Evolutionary conservation across 1,140 invertebrate genomes (phyloP), one percentile per base, ranked within the genome.

Genomic region (Cotesia vestalis): DNA sequence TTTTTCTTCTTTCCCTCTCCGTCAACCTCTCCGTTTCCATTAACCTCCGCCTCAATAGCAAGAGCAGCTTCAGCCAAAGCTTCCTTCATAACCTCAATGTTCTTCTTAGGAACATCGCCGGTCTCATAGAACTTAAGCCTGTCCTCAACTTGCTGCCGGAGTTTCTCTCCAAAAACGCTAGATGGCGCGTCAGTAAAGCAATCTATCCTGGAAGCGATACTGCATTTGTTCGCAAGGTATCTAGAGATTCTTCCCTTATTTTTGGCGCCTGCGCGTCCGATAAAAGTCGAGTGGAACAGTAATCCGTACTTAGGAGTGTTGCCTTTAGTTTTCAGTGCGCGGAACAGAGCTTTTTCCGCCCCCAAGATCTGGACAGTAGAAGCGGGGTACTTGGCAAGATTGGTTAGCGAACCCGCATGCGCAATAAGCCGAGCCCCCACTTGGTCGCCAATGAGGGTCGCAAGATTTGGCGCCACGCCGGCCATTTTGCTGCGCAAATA

Each of bases 261-360:
- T 85, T 96, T 96, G 0, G 92, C 84, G 0, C 91, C 94, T 34
- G 98, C 98, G 69, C 95, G 90, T 11, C 97, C 97, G 83, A 99
- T 99, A 83, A 98, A 99, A 2, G 94, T 95, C 0, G 98, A 98
- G 87, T 99, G 97, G 85, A 96, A 99, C 4, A 99, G 90, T 0
- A 99, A 88, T 61, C 98, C 98, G 86, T 99, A 99, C 85, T 99
- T 99, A 0, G 98, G 98, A 3, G 98, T 99, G 81, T 99, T 99
- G 17, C 96, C 95, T 75, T 90, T 89, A 0, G 95, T 98, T 86
- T 99, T 99, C 1, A 99, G 82, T 0, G 97, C 97, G 80, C 97
- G 91, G 88, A 99, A 99, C 0, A 99, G 88, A 0, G 98, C 98
- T 83, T 99, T 99, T 84, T 99, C 98, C 14, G 98, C 98, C 59